A percentile compares a stretch with the other conserved stretches of the same genome.
Evolutionary conservation across 2,888 invertebrate genomes (phyloP).

Genomic region (Parascotia fuliginaria): DNA sequence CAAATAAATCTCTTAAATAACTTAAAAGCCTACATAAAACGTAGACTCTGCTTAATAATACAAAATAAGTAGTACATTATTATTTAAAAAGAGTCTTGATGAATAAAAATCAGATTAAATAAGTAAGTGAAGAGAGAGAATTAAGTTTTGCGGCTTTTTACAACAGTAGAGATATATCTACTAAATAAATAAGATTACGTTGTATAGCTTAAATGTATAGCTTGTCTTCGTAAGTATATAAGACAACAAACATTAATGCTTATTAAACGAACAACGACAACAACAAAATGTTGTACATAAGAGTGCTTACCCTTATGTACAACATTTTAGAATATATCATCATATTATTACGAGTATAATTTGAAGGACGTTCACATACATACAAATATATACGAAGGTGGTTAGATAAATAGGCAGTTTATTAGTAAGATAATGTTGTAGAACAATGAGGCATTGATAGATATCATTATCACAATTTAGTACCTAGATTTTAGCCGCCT

Average conservation of each 20-base stretch:
- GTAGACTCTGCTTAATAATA: conserved; percentile 76
- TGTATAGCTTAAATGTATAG: conserved; percentile 18
- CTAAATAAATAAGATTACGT: conserved; percentile 33
- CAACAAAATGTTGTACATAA: no score
- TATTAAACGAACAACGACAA: conserved; percentile 24
- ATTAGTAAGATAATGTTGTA: conserved; percentile 29
- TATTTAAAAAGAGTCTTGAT: conserved; percentile 52
- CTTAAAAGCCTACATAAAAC: conserved; percentile 83
- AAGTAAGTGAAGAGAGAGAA: conserved; percentile 17
- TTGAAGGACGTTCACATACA: conserved; percentile 29
- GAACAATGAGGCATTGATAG: conserved; percentile 42
- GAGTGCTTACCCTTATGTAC: conserved; percentile 35
- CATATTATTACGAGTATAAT: conserved; percentile 22
- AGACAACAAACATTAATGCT: conserved; percentile 18
- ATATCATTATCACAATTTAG: conserved; percentile 51
- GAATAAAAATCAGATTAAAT: conserved; percentile 40
- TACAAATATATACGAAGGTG: conserved; percentile 25
- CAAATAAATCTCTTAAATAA: conserved; percentile 68
- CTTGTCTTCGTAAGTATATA: conserved; percentile 16
- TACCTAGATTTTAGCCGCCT: conserved; percentile 43
- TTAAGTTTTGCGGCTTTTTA: conserved; percentile 33
- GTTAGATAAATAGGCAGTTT: no score
- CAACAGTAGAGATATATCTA: conserved; percentile 19
- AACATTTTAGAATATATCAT: conserved; percentile 36
- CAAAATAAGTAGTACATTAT: conserved; percentile 58